Percentiles rank a stretch among this genome's conserved stretches.
Conservation (phyloP, 2,888 invertebrate species). For the Myathropa florea region DNA sequence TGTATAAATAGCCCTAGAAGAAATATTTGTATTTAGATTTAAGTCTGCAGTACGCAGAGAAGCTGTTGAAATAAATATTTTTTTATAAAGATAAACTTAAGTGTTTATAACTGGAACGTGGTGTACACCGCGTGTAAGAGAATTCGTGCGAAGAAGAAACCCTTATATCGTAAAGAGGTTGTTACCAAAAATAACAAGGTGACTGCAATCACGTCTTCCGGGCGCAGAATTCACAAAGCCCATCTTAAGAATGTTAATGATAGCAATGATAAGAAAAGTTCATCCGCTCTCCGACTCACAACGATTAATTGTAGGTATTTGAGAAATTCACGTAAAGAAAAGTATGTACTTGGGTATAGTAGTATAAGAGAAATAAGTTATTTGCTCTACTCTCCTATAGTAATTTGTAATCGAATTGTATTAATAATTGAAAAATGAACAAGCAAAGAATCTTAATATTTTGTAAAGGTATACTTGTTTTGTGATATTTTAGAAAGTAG, state of each 20-base stretch:
- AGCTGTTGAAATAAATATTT: too few relatives aligned
- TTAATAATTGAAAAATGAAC: background rate
- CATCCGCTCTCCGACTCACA: background rate
- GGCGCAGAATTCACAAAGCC: background rate
- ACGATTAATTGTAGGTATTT: background rate
- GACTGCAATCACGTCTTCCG: background rate
- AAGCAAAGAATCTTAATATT: background rate
- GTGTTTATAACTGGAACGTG: too few relatives aligned
- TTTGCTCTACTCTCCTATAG: background rate
- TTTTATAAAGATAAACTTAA: too few relatives aligned
- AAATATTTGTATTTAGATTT: too few relatives aligned
- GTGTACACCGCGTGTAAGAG: background rate
- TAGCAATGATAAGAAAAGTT: background rate
- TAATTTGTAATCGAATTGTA: background rate
- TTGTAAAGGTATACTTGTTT: background rate
- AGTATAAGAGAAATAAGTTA: conserved; percentile 1
- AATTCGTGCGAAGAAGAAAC: background rate
- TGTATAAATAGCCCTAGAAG: too few relatives aligned
- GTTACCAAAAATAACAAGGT: background rate
- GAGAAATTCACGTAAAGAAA: background rate
- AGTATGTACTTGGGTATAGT: background rate
- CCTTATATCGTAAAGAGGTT: background rate
- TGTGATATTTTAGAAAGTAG: background rate
- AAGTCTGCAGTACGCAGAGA: too few relatives aligned
- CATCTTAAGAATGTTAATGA: background rate